phyloP scores from a whole-genome alignment of 2,888 invertebrate species.

The Melitaea athalia region DNA sequence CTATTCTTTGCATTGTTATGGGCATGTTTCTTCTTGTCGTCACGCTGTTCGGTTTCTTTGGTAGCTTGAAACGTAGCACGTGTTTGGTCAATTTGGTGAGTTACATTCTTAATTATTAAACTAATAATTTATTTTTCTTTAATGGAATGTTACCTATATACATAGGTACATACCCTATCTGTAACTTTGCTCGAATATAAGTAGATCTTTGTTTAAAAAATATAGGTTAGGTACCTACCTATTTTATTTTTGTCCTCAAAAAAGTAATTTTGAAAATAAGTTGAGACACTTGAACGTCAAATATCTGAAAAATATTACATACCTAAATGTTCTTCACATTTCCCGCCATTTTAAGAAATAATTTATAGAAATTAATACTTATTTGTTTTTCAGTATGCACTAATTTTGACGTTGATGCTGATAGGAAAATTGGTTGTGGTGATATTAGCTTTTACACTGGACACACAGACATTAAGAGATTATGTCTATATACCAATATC shows the following conservation, averaged over 20 bases:
- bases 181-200: too few relatives aligned
- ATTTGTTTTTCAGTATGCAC: slow-evolving; percentile 63
- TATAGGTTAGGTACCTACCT: too few relatives aligned
- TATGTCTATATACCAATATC: slow-evolving; percentile 60
- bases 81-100: slow-evolving; percentile 84
- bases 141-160: not conserved
- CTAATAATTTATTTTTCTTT: not conserved
- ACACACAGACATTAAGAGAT: slow-evolving; percentile 47
- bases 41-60: slow-evolving; percentile 92
- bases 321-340: too few relatives aligned
- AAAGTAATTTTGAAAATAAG: too few relatives aligned
- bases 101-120: not conserved
- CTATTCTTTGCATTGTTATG: slow-evolving; percentile 88
- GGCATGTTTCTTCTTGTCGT: slow-evolving; percentile 89
- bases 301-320: too few relatives aligned
- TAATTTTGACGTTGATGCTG: slow-evolving; percentile 60
- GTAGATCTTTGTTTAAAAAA: too few relatives aligned
- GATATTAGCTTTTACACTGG: slow-evolving; percentile 62
- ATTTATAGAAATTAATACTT: not conserved
- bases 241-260: too few relatives aligned
- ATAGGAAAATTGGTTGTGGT: slow-evolving; percentile 64
- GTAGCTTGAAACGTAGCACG: slow-evolving; percentile 90
- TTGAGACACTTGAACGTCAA: too few relatives aligned
- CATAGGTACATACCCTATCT: too few relatives aligned
- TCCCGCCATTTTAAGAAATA: too few relatives aligned